Evolutionary conservation across 1,140 invertebrate genomes (phyloP).

Genomic region (Trichoplusia ni): DNA sequence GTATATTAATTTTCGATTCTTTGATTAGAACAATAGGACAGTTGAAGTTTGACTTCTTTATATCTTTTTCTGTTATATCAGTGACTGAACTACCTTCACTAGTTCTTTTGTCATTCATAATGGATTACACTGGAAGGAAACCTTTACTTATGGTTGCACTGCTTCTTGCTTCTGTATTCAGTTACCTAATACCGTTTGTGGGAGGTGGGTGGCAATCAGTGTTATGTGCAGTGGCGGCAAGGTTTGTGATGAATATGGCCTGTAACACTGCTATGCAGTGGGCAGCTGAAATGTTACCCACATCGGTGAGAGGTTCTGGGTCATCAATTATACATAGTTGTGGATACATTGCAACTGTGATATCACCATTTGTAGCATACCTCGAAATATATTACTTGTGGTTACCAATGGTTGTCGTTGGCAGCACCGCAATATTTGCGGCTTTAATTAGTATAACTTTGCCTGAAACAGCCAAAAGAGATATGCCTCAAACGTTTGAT

Average conservation of each 20-base stretch:
- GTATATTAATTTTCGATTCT: constrained; percentile 58
- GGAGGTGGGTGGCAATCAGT: constrained; percentile 55
- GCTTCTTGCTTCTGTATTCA: constrained; percentile 52
- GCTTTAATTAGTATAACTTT: constrained; percentile 85
- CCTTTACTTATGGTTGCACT: constrained; percentile 50
- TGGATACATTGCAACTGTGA: constrained; percentile 67
- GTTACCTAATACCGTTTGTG: constrained; percentile 53
- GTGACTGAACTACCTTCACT: constrained; percentile 69
- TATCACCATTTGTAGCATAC: constrained; percentile 67
- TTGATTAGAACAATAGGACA: constrained; percentile 61
- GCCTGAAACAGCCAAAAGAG: constrained; percentile 89
- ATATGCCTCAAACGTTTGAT: constrained; percentile 89
- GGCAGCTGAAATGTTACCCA: constrained; percentile 80
- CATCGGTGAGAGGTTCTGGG: constrained; percentile 85
- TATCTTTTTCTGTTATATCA: constrained; percentile 66
- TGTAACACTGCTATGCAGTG: constrained; percentile 59
- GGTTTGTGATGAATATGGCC: constrained; percentile 64
- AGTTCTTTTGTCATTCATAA: constrained; percentile 56
- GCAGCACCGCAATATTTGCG: constrained; percentile 85
- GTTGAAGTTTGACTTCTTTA: constrained; percentile 63
- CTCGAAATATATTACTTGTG: constrained; percentile 67
- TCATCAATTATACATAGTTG: constrained; percentile 84
- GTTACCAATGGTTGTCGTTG: constrained; percentile 88
- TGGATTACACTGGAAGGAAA: constrained; percentile 65
- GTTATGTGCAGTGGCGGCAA: constrained; percentile 58